Evolutionary conservation across 1,140 invertebrate genomes (phyloP), one percentile per base, ranked within the genome.

Genomic region (Drosophila persimilis): DNA sequence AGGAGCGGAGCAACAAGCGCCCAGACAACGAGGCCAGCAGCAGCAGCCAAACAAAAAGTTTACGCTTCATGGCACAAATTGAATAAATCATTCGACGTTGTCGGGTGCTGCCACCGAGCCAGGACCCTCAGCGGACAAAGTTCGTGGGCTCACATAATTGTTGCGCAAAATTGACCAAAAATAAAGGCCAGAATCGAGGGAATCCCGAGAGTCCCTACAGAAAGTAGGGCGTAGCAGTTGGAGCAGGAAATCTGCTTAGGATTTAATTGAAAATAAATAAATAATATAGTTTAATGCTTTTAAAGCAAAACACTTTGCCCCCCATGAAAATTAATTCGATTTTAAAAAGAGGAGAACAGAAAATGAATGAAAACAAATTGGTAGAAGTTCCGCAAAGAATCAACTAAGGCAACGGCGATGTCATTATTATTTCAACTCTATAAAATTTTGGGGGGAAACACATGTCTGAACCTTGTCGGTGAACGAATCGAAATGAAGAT

Each of bases 11-110:
- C 51, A 35, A 20, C n/a, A 15, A 58, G 43, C 51, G 52, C 47
- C 47, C 50, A 56, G 50, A 45, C 61, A 44, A 29, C 56, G 58
- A 48, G 52, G 63, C 52, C 51, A 58, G 55, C 61, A 58, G 58
- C 61, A 57, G 17, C 17, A 17, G 51, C 73, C 83, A 71, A 88
- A 86, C 81, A 88, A 81, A 86, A 88, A 74, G 77, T 88, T 78
- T 58, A 78, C 81, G 81, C 83, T 88, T 88, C 83, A 88, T 88
- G 59, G 83, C 65, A 86, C 83, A 88, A 86, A 86, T 81, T 86
- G 83, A 86, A 86, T 86, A 86, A 88, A 86, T 86, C 81, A 88
- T 81, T 73, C 67, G 73, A 77, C 66, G 73, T 69, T 69, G 65
- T 75, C 61, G 73, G 48, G 56, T 43, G 47, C 55, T 63, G 54